Evolutionary conservation across 2,888 invertebrate species (phyloP), one percentile per base, ranked within the genome.

Genomic region (Calliphora vomitoria): DNA sequence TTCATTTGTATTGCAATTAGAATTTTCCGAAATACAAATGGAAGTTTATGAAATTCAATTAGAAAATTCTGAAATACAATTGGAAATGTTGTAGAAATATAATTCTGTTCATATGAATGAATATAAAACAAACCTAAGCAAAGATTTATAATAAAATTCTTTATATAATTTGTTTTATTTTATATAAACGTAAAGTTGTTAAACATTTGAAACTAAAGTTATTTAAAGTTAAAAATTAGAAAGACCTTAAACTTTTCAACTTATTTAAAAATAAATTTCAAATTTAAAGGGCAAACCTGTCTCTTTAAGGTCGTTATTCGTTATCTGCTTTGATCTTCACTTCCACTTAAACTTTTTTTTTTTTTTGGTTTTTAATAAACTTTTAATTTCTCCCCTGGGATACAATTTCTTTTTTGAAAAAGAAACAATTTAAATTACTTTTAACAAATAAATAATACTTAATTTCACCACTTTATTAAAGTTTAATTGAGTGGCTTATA

Each of bases 401-500:
- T 4, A 25, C 25, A 58, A 25, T 58, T 58, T 58, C 18, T 25
- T 25, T 25, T n/a, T 5, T 4, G 10, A 25, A 11, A 25, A 25
- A 10, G 20, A 25, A 25, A 11, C 20, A 20, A 25, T 20, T 11
- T 58, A 58, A 58, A 58, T 58, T 25, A 13, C 25, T 25, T n/a
- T 20, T 25, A 25, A 18, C 18, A 8, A 8, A 58, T n/a, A 58
- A 58, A 50, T 13, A 50, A 50, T n/a, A 50, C 50, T 13, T 25
- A 25, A 58, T 58, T 58, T 25, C 25, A 11, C 25, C 58, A 58
- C 58, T 25, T 58, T 25, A 58, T 58, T 58, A 58, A 58, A 58
- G 25, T 58, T 50, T 50, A 50, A 50, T n/a, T 50, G 50, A 50
- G 47, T 50, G n/a, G 50, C 50, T 50, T 13, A 50, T 50, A 50